Evolutionary conservation across 2,797 vertebrate species (phyloP), one percentile per base, ranked within the genome.

Genomic region (Serranus cabrilla): DNA sequence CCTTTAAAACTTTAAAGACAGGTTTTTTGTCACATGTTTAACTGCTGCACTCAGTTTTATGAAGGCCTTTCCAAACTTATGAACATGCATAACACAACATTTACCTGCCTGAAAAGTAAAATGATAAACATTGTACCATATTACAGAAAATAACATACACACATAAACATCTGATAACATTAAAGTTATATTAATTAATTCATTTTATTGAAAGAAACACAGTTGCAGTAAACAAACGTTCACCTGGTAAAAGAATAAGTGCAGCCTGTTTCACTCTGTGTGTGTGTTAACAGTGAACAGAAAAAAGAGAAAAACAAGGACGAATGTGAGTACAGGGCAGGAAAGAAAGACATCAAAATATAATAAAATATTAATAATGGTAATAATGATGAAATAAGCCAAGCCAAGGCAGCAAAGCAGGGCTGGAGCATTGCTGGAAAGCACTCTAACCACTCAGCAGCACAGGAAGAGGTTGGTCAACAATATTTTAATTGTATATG

Each of bases 301-400:
- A 55, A 7, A 43, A 17, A 21, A 2, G 13, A 9, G 31, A 4
- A 40, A 12, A 23, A 8, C 23, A 66, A 1, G 10, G 2, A 37
- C 16, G 6, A 7, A 9, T 21, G 20, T 9, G 2, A 14, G 65
- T 34, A 11, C 1, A 14, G 31, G 3, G 10, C 27, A 27, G 47
- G 27, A 18, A 43, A 58, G 23, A 25, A 43, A 49, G 2, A 45
- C 11, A 57, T 10, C 0, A 5, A 61, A 57, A 71, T 54, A 54
- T 2, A 66, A 40, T 64, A 10, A 59, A 46, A 34, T 47, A 59
- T 67, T 72, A 9, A 66, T 49, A 40, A 60, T 10, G 18, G 25
- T 17, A 64, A 58, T 54, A 21, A 47, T 42, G 39, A 65, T 71
- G 13, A 58, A 70, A 58, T 51, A 37, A 49, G 39, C 2, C 5